These are phyloP conservation scores for Drosophila incognita DNA, from an alignment of 2,888 invertebrate species.

Conservation along the genomic window DNA sequence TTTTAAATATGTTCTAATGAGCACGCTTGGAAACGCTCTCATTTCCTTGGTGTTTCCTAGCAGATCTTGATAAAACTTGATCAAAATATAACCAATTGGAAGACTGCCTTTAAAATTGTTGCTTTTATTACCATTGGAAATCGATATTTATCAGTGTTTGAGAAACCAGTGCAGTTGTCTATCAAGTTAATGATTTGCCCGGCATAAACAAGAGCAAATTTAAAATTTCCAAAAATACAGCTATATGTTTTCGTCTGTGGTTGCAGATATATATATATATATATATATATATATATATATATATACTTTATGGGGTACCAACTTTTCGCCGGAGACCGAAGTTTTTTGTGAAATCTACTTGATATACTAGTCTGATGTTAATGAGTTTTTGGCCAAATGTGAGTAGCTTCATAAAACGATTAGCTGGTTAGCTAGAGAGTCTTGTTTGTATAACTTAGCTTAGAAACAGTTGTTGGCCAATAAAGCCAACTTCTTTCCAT, in stretches of 20 bases:
- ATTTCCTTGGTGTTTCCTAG: background rate
- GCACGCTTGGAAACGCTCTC: no score
- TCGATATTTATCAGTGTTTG: background rate
- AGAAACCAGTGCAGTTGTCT: no score
- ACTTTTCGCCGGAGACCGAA: background rate
- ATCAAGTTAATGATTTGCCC: background rate
- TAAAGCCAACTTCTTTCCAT: background rate
- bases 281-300: background rate
- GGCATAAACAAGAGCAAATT: background rate
- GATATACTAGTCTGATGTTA: background rate
- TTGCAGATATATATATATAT: no score
- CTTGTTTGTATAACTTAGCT: background rate
- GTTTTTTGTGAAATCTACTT: background rate
- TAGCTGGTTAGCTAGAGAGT: background rate
- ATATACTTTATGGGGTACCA: background rate
- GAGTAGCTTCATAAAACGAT: background rate
- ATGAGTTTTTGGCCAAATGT: background rate
- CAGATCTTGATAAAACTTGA: background rate
- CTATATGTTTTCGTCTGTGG: no score
- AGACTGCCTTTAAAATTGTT: background rate
- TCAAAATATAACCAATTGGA: background rate
- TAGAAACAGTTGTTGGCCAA: background rate
- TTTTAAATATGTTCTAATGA: background rate
- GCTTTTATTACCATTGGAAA: background rate
- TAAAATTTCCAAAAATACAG: no score